phyloP scores from a whole-genome alignment of 2,113 vertebrate genomes.

The Crypturellus undulatus region DNA sequence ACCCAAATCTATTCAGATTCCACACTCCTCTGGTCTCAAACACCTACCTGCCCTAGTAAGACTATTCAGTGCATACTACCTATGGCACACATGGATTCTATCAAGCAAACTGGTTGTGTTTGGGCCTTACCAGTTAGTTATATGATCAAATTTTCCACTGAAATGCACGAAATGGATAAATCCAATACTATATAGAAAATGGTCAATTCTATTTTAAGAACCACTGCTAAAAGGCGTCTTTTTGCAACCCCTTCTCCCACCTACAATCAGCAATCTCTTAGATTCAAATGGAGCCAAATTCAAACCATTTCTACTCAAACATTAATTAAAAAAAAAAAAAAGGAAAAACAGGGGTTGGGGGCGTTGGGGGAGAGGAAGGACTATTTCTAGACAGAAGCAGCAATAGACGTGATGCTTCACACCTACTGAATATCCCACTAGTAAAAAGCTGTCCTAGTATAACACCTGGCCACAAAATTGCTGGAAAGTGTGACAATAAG shows the following conservation, averaged over 20 bases:
- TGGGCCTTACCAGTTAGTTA: background rate
- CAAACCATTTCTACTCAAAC: background rate
- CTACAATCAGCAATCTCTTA: background rate
- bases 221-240: background rate
- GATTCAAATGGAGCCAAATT: background rate
- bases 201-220: background rate
- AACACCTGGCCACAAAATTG: background rate
- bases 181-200: background rate
- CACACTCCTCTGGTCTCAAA: background rate
- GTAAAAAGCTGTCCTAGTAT: background rate
- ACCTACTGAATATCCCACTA: background rate
- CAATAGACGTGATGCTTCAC: background rate
- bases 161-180: background rate
- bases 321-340: background rate
- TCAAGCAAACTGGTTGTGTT: background rate
- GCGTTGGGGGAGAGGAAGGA: background rate
- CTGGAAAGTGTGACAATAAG: background rate
- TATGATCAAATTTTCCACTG: background rate
- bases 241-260: background rate
- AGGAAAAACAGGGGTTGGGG: too few relatives aligned
- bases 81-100: background rate
- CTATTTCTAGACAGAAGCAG: background rate
- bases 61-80: background rate
- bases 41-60: background rate
- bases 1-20: background rate